phyloP scores from a whole-genome alignment of 92 coral and sea anemone species.

The Zoanthus solanderi region DNA sequence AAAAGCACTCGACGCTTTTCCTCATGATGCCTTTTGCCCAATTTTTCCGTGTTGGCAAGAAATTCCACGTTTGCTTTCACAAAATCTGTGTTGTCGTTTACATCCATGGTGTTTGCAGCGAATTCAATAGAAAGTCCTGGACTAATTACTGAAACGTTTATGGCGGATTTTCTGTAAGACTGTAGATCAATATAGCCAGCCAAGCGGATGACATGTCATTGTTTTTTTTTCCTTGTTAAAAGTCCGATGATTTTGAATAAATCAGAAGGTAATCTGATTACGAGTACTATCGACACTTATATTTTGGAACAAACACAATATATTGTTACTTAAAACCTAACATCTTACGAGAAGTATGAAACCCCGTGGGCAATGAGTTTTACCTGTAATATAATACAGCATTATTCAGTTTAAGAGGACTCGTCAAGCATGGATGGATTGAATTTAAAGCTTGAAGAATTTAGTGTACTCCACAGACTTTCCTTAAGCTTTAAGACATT shows the following conservation, averaged over 20 bases:
- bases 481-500: neutral
- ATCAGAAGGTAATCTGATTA: conserved; percentile 20
- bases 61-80: conserved; percentile 32
- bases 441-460: neutral
- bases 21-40: conserved; percentile 18
- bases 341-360: neutral
- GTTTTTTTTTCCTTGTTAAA: conserved; percentile 34
- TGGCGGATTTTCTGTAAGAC: neutral
- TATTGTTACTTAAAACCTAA: conserved; percentile 25
- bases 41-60: conserved; percentile 36
- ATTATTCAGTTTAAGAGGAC: conserved; percentile 6
- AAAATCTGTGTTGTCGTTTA: conserved; percentile 24
- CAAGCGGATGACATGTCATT: conserved; percentile 31
- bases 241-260: conserved; percentile 35
- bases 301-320: neutral
- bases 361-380: conserved; percentile 41
- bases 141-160: conserved; percentile 28
- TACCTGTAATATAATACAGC: conserved; percentile 22
- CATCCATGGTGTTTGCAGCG: conserved; percentile 25
- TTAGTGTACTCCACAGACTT: neutral
- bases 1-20: conserved; percentile 15
- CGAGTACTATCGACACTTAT: neutral
- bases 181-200: conserved; percentile 35
- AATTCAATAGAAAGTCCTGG: neutral
- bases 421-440: conserved; percentile 4